Evolutionary conservation across 2,888 invertebrate species (phyloP), one percentile per base, ranked within the genome.

Genomic region (Halictus ligatus): DNA sequence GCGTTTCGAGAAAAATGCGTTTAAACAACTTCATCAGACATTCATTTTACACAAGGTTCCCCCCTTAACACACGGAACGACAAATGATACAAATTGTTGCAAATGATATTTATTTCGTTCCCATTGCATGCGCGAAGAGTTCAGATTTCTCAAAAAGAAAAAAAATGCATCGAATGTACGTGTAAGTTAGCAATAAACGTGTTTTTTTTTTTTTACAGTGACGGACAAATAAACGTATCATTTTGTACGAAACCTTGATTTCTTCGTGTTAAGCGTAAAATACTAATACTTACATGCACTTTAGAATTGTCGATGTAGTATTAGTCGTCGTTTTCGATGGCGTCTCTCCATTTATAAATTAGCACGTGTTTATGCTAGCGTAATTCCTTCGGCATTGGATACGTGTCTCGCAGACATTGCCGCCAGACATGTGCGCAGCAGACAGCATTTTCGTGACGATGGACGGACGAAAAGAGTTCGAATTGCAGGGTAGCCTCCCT

Each of bases 121-220:
- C 40, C 69, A 69, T 69, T 69, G 21, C 40, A 40, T 12, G 60
- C 15, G 60, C 18, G 40, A n/a, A 21, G 69, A 40, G 69, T 40
- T 69, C 1, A 10, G 40, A 12, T 69, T 69, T 69, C 35, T 69
- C 67, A 29, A 40, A 50, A 54, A 35, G 35, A 3, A 43, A 43
- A 43, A 21, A 29, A 64, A 29, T 74, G 46, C 35, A 81, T 73
- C 60, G 71, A 54, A 54, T 43, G 43, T 69, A 67, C 40, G 40
- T 67, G 40, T 80, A 76, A 50, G 40, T 54, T 64, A 75, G 60
- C 25, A 76, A 83, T 83, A 83, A 83, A 80, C 1, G 35, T 54
- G 73, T 77, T 54, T 29, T 75, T 67, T 7, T 7, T 25, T 35
- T 73, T 76, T 48, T 71, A 67, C 73, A 72, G 35, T 67, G 77